Conservation (phyloP, 2,888 invertebrate genomes). For the Cryptocephalus moraei region DNA sequence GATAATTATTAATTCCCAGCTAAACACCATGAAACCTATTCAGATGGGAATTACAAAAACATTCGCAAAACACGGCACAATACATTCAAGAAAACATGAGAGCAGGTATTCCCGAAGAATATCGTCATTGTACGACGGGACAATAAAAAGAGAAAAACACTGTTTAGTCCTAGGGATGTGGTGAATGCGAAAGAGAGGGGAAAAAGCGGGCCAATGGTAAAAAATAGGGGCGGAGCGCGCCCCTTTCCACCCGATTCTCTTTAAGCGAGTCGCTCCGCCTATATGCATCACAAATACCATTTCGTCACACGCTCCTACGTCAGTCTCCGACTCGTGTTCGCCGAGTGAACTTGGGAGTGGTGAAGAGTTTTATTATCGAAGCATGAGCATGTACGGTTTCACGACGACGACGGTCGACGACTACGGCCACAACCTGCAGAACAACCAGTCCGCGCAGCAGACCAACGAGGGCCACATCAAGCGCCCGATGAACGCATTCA, state of each 20-base stretch:
- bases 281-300: conserved; percentile 20
- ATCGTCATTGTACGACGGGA: conserved; percentile 16
- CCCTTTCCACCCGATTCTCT: conserved; percentile 25
- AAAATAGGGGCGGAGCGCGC: conserved; percentile 29
- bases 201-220: conserved; percentile 30
- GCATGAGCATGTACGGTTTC: conserved; percentile 30
- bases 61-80: conserved; percentile 16
- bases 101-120: conserved; percentile 26
- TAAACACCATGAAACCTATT: conserved; percentile 10
- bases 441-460: conserved; percentile 5
- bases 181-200: conserved; percentile 19
- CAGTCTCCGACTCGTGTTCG: conserved; percentile 25
- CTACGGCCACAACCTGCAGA: conserved; percentile 22
- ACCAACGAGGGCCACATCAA: conserved; percentile 71
- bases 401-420: conserved; percentile 26
- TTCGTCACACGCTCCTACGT: conserved; percentile 16
- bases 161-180: conserved; percentile 17
- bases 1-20: conserved; percentile 1
- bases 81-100: conserved; percentile 20
- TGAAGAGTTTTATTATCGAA: conserved; percentile 13
- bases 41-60: conserved; percentile 12
- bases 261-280: conserved; percentile 22
- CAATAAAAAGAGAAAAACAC: conserved; percentile 17
- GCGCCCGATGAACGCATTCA: conserved; percentile 96
- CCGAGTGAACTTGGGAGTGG: conserved; percentile 14